A percentile compares a stretch with the other conserved stretches of the same genome.
Evolutionary conservation across 2,797 vertebrate genomes (phyloP).

Genomic region (Anniella stebbinsi): DNA sequence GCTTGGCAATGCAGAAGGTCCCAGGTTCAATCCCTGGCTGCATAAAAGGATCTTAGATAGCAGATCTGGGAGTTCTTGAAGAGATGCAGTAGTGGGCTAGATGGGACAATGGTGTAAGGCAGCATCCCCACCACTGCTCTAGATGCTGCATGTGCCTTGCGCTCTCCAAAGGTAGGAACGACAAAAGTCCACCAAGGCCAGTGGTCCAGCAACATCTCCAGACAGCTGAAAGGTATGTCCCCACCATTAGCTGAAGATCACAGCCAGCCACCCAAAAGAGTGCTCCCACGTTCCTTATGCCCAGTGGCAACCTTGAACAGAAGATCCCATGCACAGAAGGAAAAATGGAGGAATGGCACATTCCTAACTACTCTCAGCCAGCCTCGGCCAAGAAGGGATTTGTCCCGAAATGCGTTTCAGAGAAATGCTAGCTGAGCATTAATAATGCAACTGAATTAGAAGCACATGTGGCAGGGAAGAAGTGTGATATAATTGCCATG

Average conservation of each 20-base stretch:
- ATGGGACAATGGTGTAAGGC: neutral
- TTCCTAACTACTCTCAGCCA: neutral
- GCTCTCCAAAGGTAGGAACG: neutral
- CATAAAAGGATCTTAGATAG: neutral
- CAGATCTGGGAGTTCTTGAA: neutral
- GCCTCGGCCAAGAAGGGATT: neutral
- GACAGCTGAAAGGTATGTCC: neutral
- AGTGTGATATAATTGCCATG: constrained; percentile 45
- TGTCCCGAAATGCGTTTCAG: neutral
- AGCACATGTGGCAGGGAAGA: constrained; percentile 59
- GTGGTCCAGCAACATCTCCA: neutral
- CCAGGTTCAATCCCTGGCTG: neutral
- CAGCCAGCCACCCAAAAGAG: neutral
- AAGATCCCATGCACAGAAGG: neutral
- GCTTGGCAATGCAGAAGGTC: neutral
- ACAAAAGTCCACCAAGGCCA: neutral
- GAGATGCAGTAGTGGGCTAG: neutral
- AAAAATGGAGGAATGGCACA: neutral
- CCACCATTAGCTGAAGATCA: neutral
- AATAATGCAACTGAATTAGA: constrained; percentile 54
- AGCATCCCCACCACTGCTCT: no score
- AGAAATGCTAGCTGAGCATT: constrained; percentile 25
- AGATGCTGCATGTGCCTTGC: neutral
- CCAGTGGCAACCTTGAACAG: neutral
- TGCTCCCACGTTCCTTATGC: neutral